Evolutionary conservation across 2,797 vertebrate species (phyloP), one percentile per base, ranked within the genome.

Genomic region (Microchirus variegatus): DNA sequence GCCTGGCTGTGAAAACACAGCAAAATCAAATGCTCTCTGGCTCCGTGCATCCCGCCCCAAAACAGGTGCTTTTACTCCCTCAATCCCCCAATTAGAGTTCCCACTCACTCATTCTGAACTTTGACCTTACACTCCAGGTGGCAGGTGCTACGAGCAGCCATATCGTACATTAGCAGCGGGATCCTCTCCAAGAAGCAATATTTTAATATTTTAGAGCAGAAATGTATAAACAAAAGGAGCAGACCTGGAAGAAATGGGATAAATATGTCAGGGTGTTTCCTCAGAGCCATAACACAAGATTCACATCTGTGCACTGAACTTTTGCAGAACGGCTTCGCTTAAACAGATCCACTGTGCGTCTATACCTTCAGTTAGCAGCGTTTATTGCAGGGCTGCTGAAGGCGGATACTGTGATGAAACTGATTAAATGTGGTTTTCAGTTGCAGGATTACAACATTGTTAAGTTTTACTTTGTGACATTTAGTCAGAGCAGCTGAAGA

Each of bases 31-130:
- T 75, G 67, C 58, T 83, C 67, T 73, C 62, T 44, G 16, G 49
- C 63, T 77, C 13, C 1, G 10, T 50, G 68, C 63, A 84, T 74
- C 59, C 69, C 84, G 22, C 87, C 86, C 89, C 9, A 7, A 87
- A 82, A 69, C 87, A 89, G 89, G 84, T 89, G 90, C 76, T 63
- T 69, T 55, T 55, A 43, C 62, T 84, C 82, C 68, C 71, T 62
- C 36, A 36, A 9, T 73, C 64, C 61, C 62, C 52, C 42, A 71
- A 68, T 55, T 41, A 43, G 61, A 40, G 62, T 26, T 16, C 51
- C 62, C 71, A 51, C 83, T 61, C 73, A 63, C 53, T 71, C 78
- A 41, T 13, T 13, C 45, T 73, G 66, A 83, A 56, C 78, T 73
- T 42, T 70, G 73, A 80, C 87, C 82, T 60, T 35, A 3, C 40